These are phyloP conservation scores for Sanderia malayensis DNA, from an alignment of 30 jellyfish, hydroid and myxozoan species.

Conservation along the genomic window DNA sequence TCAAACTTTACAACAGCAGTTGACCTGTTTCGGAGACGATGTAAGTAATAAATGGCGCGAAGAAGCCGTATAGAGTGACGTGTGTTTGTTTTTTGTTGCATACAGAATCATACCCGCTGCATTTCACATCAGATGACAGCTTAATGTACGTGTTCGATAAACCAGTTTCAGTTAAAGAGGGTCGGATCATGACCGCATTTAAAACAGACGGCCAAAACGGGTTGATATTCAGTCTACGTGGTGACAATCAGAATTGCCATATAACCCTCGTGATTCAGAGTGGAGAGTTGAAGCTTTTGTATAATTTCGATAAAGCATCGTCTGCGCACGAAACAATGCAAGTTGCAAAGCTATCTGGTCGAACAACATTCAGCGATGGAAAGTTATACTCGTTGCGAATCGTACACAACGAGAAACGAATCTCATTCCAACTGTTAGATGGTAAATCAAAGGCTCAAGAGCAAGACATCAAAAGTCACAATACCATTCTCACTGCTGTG, in stretches of 20 bases:
- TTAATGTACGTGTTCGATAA: conserved; percentile 31
- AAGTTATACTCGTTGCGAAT: conserved; percentile 29
- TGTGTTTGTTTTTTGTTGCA: background rate
- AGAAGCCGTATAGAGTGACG: too few relatives aligned
- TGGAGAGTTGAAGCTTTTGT: conserved; percentile 35
- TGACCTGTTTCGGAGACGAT: too few relatives aligned
- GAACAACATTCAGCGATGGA: conserved; percentile 29
- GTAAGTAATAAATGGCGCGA: too few relatives aligned
- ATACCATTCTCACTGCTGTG: conserved; percentile 39
- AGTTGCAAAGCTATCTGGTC: conserved; percentile 5
- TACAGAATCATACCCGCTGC: conserved; percentile 47
- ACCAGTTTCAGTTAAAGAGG: conserved; percentile 40
- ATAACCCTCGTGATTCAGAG: conserved; percentile 39
- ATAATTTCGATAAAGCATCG: conserved; percentile 30
- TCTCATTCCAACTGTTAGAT: conserved; percentile 26
- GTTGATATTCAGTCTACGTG: conserved; percentile 42
- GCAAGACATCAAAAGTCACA: conserved; percentile 5
- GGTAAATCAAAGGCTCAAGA: conserved; percentile 11
- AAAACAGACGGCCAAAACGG: conserved; percentile 32
- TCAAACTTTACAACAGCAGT: too few relatives aligned
- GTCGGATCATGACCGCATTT: conserved; percentile 43
- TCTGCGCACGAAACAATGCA: conserved; percentile 7
- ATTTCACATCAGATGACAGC: conserved; percentile 15
- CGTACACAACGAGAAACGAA: conserved; percentile 32
- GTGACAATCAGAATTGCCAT: conserved; percentile 52